Percentiles rank a stretch among this genome's conserved stretches.
phyloP scores from a whole-genome alignment of 1,140 invertebrate species.

The Ectropis grisescens region DNA sequence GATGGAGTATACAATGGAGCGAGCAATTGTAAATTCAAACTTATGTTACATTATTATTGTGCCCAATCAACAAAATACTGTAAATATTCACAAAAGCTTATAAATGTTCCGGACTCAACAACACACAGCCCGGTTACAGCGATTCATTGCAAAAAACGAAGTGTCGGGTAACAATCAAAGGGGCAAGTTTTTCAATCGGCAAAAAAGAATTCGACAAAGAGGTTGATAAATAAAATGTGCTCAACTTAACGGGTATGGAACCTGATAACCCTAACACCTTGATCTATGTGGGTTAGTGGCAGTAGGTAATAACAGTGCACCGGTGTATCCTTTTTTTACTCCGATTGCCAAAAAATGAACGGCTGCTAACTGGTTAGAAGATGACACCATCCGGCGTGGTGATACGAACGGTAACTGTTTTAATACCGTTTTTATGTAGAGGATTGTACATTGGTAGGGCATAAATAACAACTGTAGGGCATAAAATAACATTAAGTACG shows the following conservation, averaged over 20 bases:
- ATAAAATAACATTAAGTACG: too few species aligned
- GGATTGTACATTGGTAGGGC: too few species aligned
- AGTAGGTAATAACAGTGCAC: constrained; percentile 24
- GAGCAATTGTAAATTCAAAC: too few species aligned
- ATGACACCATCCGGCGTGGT: constrained; percentile 46
- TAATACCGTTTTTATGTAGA: too few species aligned
- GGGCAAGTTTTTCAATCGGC: constrained; percentile 27
- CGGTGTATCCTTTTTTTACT: constrained; percentile 40
- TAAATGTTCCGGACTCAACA: too few species aligned
- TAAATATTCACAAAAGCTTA: too few species aligned
- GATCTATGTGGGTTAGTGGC: constrained; percentile 64
- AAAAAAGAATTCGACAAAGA: constrained; percentile 46
- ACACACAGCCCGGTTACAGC: too few species aligned
- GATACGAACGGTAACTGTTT: constrained; percentile 5
- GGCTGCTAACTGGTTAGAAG: constrained; percentile 41
- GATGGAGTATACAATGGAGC: too few species aligned
- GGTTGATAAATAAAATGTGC: constrained; percentile 26
- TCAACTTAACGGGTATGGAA: constrained; percentile 51
- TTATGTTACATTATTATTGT: too few species aligned
- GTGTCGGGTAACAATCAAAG: constrained; percentile 22
- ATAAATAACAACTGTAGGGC: too few species aligned
- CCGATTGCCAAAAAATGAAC: constrained; percentile 46
- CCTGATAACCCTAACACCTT: constrained; percentile 62
- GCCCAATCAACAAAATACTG: too few species aligned
- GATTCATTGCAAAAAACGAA: constrained; percentile 9